Base-by-base conservation (phyloP, 2,113 vertebrate genomes). In the Riparia riparia region DNA sequence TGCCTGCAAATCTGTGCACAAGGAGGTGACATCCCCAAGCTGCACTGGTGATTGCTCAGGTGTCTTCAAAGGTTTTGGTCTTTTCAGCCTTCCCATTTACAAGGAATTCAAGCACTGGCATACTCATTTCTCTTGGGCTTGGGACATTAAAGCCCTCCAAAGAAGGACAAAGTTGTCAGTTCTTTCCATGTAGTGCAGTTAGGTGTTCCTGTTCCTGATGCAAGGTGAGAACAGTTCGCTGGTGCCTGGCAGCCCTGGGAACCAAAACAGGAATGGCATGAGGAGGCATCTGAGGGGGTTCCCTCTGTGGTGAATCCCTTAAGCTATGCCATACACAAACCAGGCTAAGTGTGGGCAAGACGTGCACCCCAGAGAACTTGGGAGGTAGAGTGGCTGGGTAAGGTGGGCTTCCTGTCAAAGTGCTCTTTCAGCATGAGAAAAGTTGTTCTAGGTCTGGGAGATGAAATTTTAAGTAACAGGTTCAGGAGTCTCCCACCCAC, bases 331-430 rank as follows among this genome's bases (percentile, higher is more conserved):
- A 0, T 21, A 61, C 17, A 19, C 5, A 24, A 41, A 34, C 24
- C 24, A 68, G 37, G 24, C 18, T 14, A 47, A 64, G 24, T 47
- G 18, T 0, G 5, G 49, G 31, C 13, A 22, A 26, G 15, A 79
- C 17, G 25, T 84, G 28, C 0, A 0, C 37, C 51, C 41, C 14
- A 24, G 32, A 76, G 32, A 70, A 61, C 19, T 4, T 12, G 26
- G 44, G 20, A 47, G 19, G 17, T 65, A 57, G 45, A 63, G 31
- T 39, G 53, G 7, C 21, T 74, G 44, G 15, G 29, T 14, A 44
- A 44, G 17, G 21, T 44, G 49, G 21, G 2, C 21, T 25, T 87
- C 21, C 64, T 71, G 21, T 71, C 50, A 61, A 76, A 69, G 21
- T 34, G 54, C 14, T 39, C 24, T n/a, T 32, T 82, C 22, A 26